phyloP scores from a whole-genome alignment of 2,113 vertebrate species.

The Pachypanchax playfairii region DNA sequence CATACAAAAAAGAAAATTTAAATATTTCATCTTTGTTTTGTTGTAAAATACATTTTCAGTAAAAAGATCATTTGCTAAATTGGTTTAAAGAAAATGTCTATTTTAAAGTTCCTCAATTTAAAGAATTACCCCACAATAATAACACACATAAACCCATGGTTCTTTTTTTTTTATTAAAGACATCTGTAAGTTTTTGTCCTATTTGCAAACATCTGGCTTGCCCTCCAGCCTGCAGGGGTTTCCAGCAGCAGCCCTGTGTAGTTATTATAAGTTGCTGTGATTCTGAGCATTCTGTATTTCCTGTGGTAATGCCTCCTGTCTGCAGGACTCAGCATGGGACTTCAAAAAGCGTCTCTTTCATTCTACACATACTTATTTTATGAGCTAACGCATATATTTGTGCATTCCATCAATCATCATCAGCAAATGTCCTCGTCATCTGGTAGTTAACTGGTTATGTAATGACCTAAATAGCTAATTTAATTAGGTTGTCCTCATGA shows the following conservation, averaged over 20 bases:
- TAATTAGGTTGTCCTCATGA: neutral
- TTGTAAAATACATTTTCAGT: no score
- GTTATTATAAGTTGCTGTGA: neutral
- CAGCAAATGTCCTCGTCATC: slow-evolving; percentile 1
- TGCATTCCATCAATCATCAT: neutral
- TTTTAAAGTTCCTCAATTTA: no score
- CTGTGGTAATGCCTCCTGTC: neutral
- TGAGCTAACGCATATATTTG: slow-evolving; percentile 1
- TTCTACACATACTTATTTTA: neutral
- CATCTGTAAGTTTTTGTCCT: neutral
- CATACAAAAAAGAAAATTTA: no score
- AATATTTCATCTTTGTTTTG: no score
- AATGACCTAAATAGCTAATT: slow-evolving; percentile 9
- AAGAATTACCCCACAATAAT: neutral
- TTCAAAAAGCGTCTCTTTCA: neutral
- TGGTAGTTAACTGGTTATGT: neutral
- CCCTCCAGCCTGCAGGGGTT: slow-evolving; percentile 1
- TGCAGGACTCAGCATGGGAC: neutral
- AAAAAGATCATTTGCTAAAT: no score
- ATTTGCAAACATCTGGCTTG: slow-evolving; percentile 5
- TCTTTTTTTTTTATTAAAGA: neutral
- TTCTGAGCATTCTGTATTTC: neutral
- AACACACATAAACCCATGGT: neutral
- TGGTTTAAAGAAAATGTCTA: no score
- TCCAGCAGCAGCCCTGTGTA: neutral